Base-by-base conservation (phyloP, 1,140 invertebrate genomes). In the Leptinotarsa lineolata region DNA sequence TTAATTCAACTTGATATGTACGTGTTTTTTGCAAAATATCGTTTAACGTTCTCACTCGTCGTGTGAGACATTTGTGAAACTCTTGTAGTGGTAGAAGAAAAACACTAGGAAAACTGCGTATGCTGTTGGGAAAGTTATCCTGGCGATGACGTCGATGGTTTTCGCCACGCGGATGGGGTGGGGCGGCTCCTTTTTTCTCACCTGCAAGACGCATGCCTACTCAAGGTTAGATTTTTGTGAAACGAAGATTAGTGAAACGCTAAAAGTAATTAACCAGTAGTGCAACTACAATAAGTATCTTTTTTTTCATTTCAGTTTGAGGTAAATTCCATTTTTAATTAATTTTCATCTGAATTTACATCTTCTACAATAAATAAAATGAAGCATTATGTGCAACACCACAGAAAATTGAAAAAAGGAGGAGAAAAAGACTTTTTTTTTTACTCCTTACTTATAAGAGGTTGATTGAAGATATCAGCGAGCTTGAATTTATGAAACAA, bases 31-130 rank as follows among this genome's bases (percentile, higher is more conserved):
- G 13, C 24, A 21, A 39, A 39, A 11, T 39, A 68, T 20, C 15
- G 22, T 45, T 68, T 46, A 11, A 18, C 18, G 22, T 18, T 24
- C 60, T 61, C 45, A 61, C 22, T 60, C 59, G 13, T 70, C 68
- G 39, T 70, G 68, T 8, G 68, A 30, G 54, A 44, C 66, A 73
- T 87, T 87, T 74, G 86, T 87, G 76, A 84, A 86, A 80, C 89
- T 89, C 75, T 94, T 94, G 86, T 96, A 96, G 87, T 94, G 93
- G 79, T 95, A 93, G 88, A 97, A 96, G 89, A 96, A 97, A 88
- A 95, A 96, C 83, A 95, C 93, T 77, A 96, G 90, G 87, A 97
- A 97, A 81, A 96, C 91, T 82, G 93, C 92, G 85, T 95, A 97
- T 78, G 94, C 94, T 77, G 93, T 91, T 77, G 95, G 95, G 87